Conservation (phyloP, 2,797 vertebrate species). For the Chelmon rostratus region DNA sequence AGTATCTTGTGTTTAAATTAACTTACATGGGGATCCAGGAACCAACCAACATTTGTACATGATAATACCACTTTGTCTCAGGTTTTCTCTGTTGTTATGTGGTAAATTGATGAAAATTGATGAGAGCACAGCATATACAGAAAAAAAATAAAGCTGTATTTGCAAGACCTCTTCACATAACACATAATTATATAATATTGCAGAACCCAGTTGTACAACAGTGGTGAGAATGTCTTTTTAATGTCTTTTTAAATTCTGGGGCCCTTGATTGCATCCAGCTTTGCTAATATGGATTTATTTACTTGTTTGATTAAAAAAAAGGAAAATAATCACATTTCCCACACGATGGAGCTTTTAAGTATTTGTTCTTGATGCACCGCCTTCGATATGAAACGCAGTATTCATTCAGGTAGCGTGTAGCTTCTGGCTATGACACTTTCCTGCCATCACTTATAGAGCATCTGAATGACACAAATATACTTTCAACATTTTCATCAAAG, state of each 20-base stretch:
- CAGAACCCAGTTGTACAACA: not conserved
- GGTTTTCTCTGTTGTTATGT: not conserved
- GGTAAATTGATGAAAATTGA: too few relatives aligned
- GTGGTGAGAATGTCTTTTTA: too few relatives aligned
- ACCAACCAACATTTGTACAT: not conserved
- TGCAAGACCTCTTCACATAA: not conserved
- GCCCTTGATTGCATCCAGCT: not conserved
- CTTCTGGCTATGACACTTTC: not conserved
- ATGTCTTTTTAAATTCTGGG: not conserved
- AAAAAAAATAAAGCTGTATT: not conserved
- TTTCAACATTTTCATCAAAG: not conserved
- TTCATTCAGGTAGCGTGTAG: not conserved
- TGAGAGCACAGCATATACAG: not conserved
- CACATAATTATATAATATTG: not conserved
- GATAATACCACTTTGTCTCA: not conserved
- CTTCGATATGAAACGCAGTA: not conserved
- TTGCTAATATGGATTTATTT: too few relatives aligned
- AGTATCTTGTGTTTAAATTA: too few relatives aligned
- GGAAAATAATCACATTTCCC: not conserved
- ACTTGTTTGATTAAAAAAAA: not conserved
- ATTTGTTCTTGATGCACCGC: not conserved
- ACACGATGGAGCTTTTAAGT: not conserved
- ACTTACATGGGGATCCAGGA: not conserved
- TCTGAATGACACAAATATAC: not conserved
- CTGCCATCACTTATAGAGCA: not conserved